Percentiles rank a stretch among this genome's conserved stretches.
These are phyloP conservation scores for Microplitis deprimator DNA, from an alignment of 2,888 invertebrate species.

Conservation along the genomic window DNA sequence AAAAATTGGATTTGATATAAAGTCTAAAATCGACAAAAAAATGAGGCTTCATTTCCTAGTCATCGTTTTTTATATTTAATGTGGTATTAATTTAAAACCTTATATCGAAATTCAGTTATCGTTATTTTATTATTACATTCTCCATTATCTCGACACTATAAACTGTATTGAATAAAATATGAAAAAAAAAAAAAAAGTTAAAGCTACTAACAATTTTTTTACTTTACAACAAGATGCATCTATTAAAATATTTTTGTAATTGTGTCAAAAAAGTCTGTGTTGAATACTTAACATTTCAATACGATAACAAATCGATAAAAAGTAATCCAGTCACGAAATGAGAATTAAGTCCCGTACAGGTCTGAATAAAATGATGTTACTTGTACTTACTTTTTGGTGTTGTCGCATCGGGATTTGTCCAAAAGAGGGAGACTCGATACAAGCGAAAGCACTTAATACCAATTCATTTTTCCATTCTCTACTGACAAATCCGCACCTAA, in stretches of 20 bases:
- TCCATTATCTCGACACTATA: neutral
- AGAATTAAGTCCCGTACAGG: neutral
- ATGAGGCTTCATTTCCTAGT: too few species aligned
- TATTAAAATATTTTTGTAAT: too few species aligned
- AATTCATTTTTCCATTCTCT: conserved; percentile 55
- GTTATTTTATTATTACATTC: neutral
- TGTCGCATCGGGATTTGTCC: conserved; percentile 26
- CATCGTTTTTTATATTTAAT: too few species aligned
- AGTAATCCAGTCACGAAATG: neutral
- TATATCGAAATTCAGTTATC: neutral
- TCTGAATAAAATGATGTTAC: conserved; percentile 19
- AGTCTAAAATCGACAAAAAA: too few species aligned
- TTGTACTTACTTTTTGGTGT: conserved; percentile 30
- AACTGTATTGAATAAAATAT: neutral
- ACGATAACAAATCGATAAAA: neutral
- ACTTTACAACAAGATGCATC: too few species aligned
- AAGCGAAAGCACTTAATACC: conserved; percentile 56
- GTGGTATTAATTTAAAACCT: neutral
- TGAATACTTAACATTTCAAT: neutral
- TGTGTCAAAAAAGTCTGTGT: too few species aligned
- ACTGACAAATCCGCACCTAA: conserved; percentile 52
- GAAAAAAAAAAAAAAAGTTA: too few species aligned
- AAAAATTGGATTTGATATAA: too few species aligned
- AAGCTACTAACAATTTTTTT: too few species aligned
- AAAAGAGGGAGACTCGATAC: conserved; percentile 41